Conservation (phyloP, 2,888 invertebrate species). For the Hofmannophila pseudospretella region DNA sequence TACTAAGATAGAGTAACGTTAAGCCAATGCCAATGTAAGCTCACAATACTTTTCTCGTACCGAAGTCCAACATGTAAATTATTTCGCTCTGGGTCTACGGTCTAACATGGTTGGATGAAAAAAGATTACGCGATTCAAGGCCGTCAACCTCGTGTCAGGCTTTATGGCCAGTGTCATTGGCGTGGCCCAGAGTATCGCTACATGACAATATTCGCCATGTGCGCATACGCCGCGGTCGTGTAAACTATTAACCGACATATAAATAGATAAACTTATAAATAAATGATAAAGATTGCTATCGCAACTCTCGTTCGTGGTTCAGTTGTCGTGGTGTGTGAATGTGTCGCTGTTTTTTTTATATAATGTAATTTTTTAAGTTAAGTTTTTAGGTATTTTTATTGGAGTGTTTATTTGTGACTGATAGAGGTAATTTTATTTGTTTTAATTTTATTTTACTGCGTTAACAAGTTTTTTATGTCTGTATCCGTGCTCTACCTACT, state of each 20-base stretch:
- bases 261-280: conserved; percentile 10
- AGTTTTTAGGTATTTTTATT: neutral
- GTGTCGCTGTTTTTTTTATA: conserved; percentile 1
- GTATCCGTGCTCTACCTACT: too few relatives aligned
- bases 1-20: too few relatives aligned
- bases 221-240: conserved; percentile 34
- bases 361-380: neutral
- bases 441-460: too few relatives aligned
- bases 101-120: conserved; percentile 25
- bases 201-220: conserved; percentile 66
- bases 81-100: too few relatives aligned
- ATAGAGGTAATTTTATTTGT: too few relatives aligned
- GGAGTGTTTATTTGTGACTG: too few relatives aligned
- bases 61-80: too few relatives aligned
- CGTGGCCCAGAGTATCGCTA: conserved; percentile 15
- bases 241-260: conserved; percentile 7
- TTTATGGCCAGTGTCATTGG: conserved; percentile 17
- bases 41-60: too few relatives aligned
- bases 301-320: neutral
- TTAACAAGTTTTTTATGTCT: too few relatives aligned
- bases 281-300: conserved; percentile 2
- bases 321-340: neutral
- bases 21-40: too few relatives aligned
- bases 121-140: conserved; percentile 44
- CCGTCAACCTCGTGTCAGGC: conserved; percentile 45